Evolutionary conservation across 2,888 invertebrate genomes (phyloP), one percentile per base, ranked within the genome.

Genomic region (Drymonia ruficornis): DNA sequence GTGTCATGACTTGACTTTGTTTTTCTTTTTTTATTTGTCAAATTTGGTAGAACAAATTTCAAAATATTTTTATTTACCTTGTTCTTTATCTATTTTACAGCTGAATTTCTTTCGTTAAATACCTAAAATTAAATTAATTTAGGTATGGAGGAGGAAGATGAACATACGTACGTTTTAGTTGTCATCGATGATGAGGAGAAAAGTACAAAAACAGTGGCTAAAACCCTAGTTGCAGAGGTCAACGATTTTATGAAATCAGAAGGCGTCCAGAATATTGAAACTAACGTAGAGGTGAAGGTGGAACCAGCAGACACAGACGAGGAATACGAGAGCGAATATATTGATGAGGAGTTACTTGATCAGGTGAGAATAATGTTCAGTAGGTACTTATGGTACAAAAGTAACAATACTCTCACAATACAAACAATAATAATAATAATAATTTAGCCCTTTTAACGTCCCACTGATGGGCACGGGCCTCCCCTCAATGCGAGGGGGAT

Each of bases 131-230:
- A 9, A 31, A 31, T 31, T 28, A 2, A 31, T 11, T 9, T 31
- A 31, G 36, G 36, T 34, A 76, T 78, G 75, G 76, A 76, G 29
- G 60, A 69, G 6, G 77, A 80, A 8, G 82, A 81, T 44, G 83
- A 45, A 23, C 23, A 81, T 45, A 72, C 76, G 64, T 63, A 23
- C n/a, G 45, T 79, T 61, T 62, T 84, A 53, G 72, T 84, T 48
- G 78, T 83, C 45, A 61, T 81, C 15, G 78, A 67, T 5, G 76
- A 83, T 46, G 67, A 69, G 29, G 51, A 58, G 36, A 55, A 57
- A 34, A 56, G 52, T 18, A 42, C 4, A 6, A 42, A 42, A 7
- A 13, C 19, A 5, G 19, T 19, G 13, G 12, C 43, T 12, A 4
- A 19, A 18, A 19, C 11, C 6, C 19, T 43, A 13, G 19, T 28